These are phyloP conservation scores for Grammomys surdaster DNA, from an alignment of 2,113 vertebrate species.

Conservation along the genomic window DNA sequence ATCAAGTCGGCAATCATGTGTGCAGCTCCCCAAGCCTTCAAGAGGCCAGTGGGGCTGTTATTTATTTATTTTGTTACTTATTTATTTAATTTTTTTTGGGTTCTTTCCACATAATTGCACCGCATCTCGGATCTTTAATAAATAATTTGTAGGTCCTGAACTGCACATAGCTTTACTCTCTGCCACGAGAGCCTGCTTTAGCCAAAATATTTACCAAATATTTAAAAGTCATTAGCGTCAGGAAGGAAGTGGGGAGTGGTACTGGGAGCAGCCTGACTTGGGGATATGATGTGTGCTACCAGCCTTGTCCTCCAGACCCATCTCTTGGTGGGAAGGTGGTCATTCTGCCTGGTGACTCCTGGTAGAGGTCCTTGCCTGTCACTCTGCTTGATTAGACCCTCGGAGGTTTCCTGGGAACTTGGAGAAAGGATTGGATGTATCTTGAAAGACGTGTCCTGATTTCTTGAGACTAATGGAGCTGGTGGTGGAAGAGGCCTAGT, in stretches of 20 bases:
- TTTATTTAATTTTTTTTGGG: conserved; percentile 88
- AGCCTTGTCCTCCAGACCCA: background rate
- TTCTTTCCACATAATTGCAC: conserved; percentile 92
- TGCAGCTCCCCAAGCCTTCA: conserved; percentile 94
- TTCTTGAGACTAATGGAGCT: accelerated
- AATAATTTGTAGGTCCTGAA: conserved; percentile 92
- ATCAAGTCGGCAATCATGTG: conserved; percentile 99
- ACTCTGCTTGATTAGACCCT: background rate
- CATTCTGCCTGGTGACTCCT: background rate
- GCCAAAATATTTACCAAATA: conserved; percentile 92
- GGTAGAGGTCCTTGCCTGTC: background rate
- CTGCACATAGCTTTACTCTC: conserved; percentile 85
- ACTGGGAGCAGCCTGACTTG: background rate
- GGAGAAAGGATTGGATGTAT: background rate
- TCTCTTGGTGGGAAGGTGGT: background rate
- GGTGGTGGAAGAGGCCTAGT: background rate
- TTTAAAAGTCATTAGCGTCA: conserved; percentile 71
- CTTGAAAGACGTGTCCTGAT: background rate
- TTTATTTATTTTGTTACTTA: conserved; percentile 88
- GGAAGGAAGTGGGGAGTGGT: conserved; percentile 65
- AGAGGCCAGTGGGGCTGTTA: conserved; percentile 87
- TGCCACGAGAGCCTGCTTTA: conserved; percentile 89
- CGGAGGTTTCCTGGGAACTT: background rate
- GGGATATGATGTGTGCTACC: background rate
- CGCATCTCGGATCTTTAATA: conserved; percentile 91